Conservation (phyloP, 1,140 invertebrate genomes). For the Plectrocnemia conspersa region DNA sequence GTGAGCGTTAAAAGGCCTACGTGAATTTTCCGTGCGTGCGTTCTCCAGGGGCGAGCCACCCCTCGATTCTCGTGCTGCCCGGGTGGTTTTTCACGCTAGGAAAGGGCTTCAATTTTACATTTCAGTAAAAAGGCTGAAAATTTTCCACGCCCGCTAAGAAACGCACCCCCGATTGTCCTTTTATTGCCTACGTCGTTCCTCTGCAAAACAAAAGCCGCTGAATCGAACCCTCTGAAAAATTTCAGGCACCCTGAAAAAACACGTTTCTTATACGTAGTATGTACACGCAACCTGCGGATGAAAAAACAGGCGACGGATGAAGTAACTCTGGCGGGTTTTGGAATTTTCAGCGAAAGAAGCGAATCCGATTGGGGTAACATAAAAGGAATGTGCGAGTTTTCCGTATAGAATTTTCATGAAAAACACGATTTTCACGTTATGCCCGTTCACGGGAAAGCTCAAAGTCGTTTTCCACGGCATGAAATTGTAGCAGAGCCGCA, state of each 20-base stretch:
- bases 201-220: too few relatives aligned
- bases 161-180: constrained; percentile 5
- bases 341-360: constrained; percentile 12
- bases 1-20: constrained; percentile 2
- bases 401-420: constrained; percentile 12
- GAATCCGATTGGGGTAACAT: constrained; percentile 18
- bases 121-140: constrained; percentile 31
- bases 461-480: constrained; percentile 35
- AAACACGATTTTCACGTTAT: constrained; percentile 26
- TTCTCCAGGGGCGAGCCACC: constrained; percentile 2
- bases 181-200: neutral
- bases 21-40: constrained; percentile 18
- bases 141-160: constrained; percentile 16
- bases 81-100: constrained; percentile 36
- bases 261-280: neutral
- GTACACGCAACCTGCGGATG: too few relatives aligned
- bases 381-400: constrained; percentile 1
- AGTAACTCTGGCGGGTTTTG: constrained; percentile 5
- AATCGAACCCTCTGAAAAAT: too few relatives aligned
- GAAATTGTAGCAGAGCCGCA: constrained; percentile 23
- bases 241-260: neutral
- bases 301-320: too few relatives aligned
- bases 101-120: constrained; percentile 37
- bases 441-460: constrained; percentile 29
- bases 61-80: constrained; percentile 19